Evolutionary conservation across 1,140 invertebrate species (phyloP), one percentile per base, ranked within the genome.

Genomic region (Monomorium pharaonis): DNA sequence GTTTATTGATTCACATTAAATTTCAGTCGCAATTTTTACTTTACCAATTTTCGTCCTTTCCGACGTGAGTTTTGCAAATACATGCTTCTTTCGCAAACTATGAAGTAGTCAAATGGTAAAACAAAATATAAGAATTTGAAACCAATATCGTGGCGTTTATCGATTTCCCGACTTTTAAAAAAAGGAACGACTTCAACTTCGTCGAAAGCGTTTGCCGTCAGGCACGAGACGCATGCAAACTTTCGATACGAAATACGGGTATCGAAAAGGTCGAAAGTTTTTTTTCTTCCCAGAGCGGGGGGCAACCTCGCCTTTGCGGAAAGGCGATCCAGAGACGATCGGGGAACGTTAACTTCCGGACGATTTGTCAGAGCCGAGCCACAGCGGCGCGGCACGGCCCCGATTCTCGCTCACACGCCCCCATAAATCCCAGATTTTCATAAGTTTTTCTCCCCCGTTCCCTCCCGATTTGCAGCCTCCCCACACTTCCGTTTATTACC

Each of bases 371-470:
- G 84, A 89, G 81, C 86, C 84, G 67, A 77, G 72, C 81, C 51
- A 81, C 62, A 24, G 83, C 86, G 89, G 85, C 88, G 81, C 87
- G 60, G 47, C 21, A 27, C 21, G 44, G 76, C 30, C n/a, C 62
- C 75, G 75, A 63, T 58, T 77, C 42, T 77, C 81, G 77, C 37
- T 56, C 77, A 70, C 77, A 74, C 60, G 75, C 77, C 44, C 63
- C 78, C 67, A 92, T 92, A 92, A 92, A 92, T 92, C 88, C 85
- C 49, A 89, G 89, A 92, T 92, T 92, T 92, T 92, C 91, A 92
- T 92, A 92, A 92, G 88, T 92, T 92, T 87, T 74, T 88, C 72
- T 85, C 42, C 75, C 54, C 24, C 49, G 10, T 56, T 27, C 47
- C 78, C 49, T 24, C 77, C 33, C 84, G 60, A 24, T 72, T 21